A percentile compares a stretch with the other conserved stretches of the same genome.
Evolutionary conservation across 23 tunicate genomes (phyloP).

Genomic region (Halocynthia roretzi): DNA sequence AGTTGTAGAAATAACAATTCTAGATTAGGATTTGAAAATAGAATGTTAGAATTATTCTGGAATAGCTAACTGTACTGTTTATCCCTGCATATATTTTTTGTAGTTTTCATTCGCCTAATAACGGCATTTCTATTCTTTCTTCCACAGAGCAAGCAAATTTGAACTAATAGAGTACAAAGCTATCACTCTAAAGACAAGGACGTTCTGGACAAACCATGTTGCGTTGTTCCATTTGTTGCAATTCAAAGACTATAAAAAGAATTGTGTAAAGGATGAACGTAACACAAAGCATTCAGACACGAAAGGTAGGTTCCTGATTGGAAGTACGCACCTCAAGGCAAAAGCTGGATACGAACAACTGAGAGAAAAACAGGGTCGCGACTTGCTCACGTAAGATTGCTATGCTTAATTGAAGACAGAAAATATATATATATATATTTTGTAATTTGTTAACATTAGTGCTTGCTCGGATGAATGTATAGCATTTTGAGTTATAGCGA

Average conservation of each 20-base stretch:
- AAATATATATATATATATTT: background rate
- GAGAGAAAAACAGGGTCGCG: background rate
- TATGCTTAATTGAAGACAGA: background rate
- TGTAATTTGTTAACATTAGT: background rate
- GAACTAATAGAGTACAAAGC: constrained; percentile 5
- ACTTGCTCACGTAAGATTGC: background rate
- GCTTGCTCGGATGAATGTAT: too few relatives aligned
- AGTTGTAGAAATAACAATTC: too few relatives aligned
- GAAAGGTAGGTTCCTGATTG: background rate
- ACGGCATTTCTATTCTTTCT: background rate
- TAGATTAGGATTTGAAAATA: too few relatives aligned
- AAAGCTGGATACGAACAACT: constrained; percentile 2
- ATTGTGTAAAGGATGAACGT: too few relatives aligned
- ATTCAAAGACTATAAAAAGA: background rate
- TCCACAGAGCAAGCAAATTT: background rate
- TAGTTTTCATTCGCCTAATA: background rate
- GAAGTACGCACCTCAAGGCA: constrained; percentile 4
- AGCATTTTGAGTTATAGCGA: too few relatives aligned
- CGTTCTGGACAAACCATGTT: constrained; percentile 8
- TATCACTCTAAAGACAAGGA: background rate
- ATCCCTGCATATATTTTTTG: background rate
- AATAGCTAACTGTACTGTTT: too few relatives aligned
- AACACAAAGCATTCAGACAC: background rate
- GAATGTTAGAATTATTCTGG: too few relatives aligned
- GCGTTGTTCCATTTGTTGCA: background rate